These are phyloP conservation scores for Paramormyrops hopkinsi DNA, from an alignment of 2,797 vertebrate species.

Conservation along the genomic window DNA sequence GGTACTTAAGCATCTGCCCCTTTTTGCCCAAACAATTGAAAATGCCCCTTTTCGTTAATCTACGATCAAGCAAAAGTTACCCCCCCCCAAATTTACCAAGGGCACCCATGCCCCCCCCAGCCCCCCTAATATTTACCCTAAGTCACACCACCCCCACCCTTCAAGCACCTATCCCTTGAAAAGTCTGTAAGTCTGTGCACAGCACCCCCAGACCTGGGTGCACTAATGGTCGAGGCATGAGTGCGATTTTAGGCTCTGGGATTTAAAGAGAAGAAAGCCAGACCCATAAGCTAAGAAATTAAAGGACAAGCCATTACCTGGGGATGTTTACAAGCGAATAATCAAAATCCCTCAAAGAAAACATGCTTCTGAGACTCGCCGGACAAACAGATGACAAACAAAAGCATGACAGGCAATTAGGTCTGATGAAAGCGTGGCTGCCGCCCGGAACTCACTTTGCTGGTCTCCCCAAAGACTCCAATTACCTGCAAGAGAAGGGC, in stretches of 20 bases:
- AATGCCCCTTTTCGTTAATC: not conserved
- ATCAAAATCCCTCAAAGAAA: conserved; percentile 7
- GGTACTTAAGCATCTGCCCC: not conserved
- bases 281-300: not conserved
- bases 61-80: not conserved
- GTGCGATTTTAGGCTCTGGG: not conserved
- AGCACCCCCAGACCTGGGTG: not conserved
- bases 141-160: not conserved
- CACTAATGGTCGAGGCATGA: not conserved
- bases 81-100: too few species aligned
- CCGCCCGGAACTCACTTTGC: conserved; percentile 82
- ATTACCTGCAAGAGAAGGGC: conserved; percentile 75
- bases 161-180: not conserved
- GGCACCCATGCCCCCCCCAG: too few species aligned
- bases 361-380: not conserved
- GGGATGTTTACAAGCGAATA: not conserved
- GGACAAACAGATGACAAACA: not conserved
- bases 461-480: conserved; percentile 98
- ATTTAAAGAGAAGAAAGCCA: not conserved
- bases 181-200: not conserved
- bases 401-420: conserved; percentile 36
- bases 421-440: conserved; percentile 32
- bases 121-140: not conserved
- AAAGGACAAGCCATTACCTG: not conserved
- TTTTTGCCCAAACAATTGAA: not conserved